Conservation (phyloP, 2,888 invertebrate species). For the Apantesis nais region DNA sequence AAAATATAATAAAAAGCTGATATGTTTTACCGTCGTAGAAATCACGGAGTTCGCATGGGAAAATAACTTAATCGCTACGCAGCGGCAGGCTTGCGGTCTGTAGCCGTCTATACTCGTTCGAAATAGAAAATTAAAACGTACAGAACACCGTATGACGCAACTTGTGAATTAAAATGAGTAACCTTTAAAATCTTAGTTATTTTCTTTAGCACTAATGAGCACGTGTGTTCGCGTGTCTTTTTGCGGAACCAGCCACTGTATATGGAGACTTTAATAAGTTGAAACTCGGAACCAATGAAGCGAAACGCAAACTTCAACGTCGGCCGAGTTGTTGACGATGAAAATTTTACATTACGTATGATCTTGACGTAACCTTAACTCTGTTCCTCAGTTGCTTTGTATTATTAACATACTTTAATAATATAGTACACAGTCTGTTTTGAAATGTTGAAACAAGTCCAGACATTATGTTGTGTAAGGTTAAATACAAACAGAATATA, state of each 20-base stretch:
- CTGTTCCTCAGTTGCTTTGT: conserved; percentile 19
- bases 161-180: conserved; percentile 26
- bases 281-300: conserved; percentile 26
- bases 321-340: conserved; percentile 21
- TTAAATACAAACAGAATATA: not conserved
- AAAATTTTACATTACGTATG: conserved; percentile 38
- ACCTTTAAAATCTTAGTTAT: conserved; percentile 19
- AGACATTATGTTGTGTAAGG: not conserved
- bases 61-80: conserved; percentile 43
- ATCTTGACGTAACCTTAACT: conserved; percentile 29
- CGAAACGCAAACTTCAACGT: conserved; percentile 31
- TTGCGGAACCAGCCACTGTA: conserved; percentile 40
- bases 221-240: conserved; percentile 28
- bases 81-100: conserved; percentile 30
- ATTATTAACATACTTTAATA: conserved; percentile 9
- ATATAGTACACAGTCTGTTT: conserved; percentile 8
- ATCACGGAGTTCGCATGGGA: conserved; percentile 42
- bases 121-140: conserved; percentile 20
- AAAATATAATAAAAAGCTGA: conserved; percentile 34
- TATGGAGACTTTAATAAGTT: conserved; percentile 33
- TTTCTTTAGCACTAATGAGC: conserved; percentile 26
- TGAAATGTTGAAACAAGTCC: conserved; percentile 12
- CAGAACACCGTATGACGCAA: conserved; percentile 15
- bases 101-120: conserved; percentile 18
- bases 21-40: conserved; percentile 39